phyloP scores from a whole-genome alignment of 2,797 vertebrate genomes.

The Pseudopleuronectes americanus region DNA sequence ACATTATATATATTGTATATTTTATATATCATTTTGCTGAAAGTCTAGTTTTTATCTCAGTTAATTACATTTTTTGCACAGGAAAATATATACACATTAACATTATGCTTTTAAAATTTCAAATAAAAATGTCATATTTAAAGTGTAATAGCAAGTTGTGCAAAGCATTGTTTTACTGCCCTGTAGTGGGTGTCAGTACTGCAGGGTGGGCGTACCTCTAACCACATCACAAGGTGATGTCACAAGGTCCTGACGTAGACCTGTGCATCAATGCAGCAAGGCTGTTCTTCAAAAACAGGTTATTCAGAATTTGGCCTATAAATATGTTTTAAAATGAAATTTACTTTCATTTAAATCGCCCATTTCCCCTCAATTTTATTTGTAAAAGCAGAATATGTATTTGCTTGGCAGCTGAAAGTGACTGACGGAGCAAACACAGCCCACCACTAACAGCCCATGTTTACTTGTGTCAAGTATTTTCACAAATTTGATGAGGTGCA shows the following conservation, averaged over 20 bases:
- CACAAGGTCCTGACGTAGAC: background rate
- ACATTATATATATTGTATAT: too few species aligned
- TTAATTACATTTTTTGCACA: too few species aligned
- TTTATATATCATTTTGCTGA: too few species aligned
- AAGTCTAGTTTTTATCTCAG: too few species aligned
- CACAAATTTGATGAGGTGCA: background rate
- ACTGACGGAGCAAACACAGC: background rate
- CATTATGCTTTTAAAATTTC: too few species aligned
- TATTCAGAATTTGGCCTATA: too few species aligned
- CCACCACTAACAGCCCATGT: background rate
- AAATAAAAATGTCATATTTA: too few species aligned
- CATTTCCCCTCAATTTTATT: slow-evolving; percentile 1
- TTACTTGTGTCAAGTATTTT: background rate
- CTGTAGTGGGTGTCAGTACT: background rate
- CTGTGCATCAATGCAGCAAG: background rate
- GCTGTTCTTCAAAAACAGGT: too few species aligned
- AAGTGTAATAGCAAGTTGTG: too few species aligned
- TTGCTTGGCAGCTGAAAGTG: background rate
- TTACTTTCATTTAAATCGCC: too few species aligned
- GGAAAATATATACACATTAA: too few species aligned
- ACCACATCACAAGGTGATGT: background rate
- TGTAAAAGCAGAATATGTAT: background rate
- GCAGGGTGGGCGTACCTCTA: background rate
- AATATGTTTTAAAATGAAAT: too few species aligned
- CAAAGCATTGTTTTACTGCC: background rate